Evolutionary conservation across 1,140 invertebrate genomes (phyloP), one percentile per base, ranked within the genome.

Genomic region (Anadara kagoshimensis): DNA sequence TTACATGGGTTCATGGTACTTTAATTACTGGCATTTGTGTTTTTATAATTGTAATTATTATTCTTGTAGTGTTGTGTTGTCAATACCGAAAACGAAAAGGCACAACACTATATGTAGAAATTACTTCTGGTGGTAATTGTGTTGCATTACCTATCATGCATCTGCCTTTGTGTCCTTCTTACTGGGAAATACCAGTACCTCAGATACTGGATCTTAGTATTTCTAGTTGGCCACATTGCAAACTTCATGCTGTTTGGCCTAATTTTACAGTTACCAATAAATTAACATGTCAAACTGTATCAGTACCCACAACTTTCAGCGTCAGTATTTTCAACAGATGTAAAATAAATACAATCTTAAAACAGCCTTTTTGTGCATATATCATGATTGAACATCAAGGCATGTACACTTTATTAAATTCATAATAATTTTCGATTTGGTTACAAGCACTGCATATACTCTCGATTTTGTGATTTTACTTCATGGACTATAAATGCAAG

Each of bases 301-400:
- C 53, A 16, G 66, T 75, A 0, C 51, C 57, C 14, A 47, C 36
- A 14, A n/a, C 20, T 14, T 47, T 75, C 24, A 51, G 54, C 14
- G 24, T 74, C 56, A 16, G 26, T 22, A 56, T 63, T 49, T 43
- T 54, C 14, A 45, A 49, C 18, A 57, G 65, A 36, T 45, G 36
- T 18, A 53, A 59, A 56, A 20, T 69, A 0, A 63, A 44, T 20
- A 68, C 54, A 26, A 68, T 74, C 26, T 22, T 74, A 4, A 49
- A 59, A 29, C 65, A 74, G 36, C 65, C 72, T 20, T 68, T 74
- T 68, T 62, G 29, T 56, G 72, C 66, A 47, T 63, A 74, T 57
- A 41, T 69, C 20, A 10, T 63, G 1, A 29, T 74, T 26, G 47
- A 18, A 26, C 64, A 73, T 47, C 65, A 68, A 68, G 58, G 65